Percentiles rank a stretch among this genome's conserved stretches.
Evolutionary conservation across 1,140 invertebrate species (phyloP).

Genomic region (Cryptotermes secundus): DNA sequence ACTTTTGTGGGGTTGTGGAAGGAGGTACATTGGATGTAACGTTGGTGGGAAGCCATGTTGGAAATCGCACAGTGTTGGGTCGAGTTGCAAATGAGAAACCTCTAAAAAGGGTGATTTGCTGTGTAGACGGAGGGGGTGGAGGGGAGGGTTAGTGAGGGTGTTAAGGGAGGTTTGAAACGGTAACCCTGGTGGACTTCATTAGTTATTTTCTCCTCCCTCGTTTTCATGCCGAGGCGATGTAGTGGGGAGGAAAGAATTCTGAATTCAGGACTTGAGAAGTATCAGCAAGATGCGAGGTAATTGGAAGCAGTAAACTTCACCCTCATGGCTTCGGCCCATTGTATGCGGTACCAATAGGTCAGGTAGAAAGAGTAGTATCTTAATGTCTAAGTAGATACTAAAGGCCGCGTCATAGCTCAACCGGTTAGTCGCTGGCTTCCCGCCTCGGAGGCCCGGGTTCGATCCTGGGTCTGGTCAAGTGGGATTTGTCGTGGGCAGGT

Average conservation of each 20-base stretch:
- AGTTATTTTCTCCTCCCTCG: not conserved
- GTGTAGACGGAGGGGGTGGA: not conserved
- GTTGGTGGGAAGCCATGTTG: slow-evolving; percentile 26
- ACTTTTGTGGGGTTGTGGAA: not conserved
- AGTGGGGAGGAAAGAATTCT: not conserved
- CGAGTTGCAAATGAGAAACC: slow-evolving; percentile 22
- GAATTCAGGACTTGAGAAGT: not conserved
- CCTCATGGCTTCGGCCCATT: not conserved
- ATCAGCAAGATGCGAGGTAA: not conserved
- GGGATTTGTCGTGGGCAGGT: too few relatives aligned
- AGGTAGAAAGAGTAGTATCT: too few relatives aligned
- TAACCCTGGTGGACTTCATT: slow-evolving; percentile 26
- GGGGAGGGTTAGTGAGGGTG: too few relatives aligned
- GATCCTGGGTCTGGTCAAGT: too few relatives aligned
- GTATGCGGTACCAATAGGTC: not conserved
- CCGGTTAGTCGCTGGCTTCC: too few relatives aligned
- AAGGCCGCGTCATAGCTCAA: too few relatives aligned
- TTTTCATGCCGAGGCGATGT: not conserved
- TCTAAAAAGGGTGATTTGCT: slow-evolving; percentile 28
- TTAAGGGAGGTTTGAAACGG: not conserved
- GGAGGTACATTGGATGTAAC: not conserved
- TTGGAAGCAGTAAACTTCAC: not conserved
- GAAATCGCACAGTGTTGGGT: slow-evolving; percentile 6
- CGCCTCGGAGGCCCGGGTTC: too few relatives aligned
- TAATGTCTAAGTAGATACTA: too few relatives aligned